phyloP scores from a whole-genome alignment of 2,888 invertebrate species.

The Xylota segnis region DNA sequence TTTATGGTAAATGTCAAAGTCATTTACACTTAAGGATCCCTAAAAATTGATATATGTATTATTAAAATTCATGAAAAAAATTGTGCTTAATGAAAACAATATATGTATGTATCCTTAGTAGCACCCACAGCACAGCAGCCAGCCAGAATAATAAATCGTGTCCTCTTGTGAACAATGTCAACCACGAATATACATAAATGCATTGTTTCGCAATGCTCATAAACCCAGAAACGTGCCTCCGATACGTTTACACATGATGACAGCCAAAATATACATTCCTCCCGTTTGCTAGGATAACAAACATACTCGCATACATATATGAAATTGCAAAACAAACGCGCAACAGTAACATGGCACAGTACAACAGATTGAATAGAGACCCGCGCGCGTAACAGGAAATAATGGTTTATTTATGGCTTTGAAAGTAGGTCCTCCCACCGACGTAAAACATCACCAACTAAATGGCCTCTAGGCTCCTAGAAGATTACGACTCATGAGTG shows the following conservation, averaged over 20 bases:
- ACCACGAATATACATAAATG: conserved; percentile 32
- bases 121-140: neutral
- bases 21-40: neutral
- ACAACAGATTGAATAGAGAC: conserved; percentile 23
- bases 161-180: conserved; percentile 2
- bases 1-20: too few species aligned
- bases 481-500: conserved; percentile 28
- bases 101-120: neutral
- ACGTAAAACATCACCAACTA: conserved; percentile 4
- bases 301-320: neutral
- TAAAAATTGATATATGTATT: neutral
- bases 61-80: conserved; percentile 32
- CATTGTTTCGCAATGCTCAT: conserved; percentile 42
- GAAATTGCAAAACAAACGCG: conserved; percentile 2
- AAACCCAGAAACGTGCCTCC: conserved; percentile 45
- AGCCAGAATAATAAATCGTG: conserved; percentile 19
- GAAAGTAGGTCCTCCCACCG: conserved; percentile 11
- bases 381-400: conserved; percentile 9
- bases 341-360: neutral
- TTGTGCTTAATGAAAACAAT: conserved; percentile 18
- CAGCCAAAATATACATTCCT: conserved; percentile 4
- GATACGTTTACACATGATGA: conserved; percentile 43
- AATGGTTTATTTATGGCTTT: conserved; percentile 48
- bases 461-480: conserved; percentile 38
- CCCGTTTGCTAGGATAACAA: neutral